A percentile compares a stretch with the other conserved stretches of the same genome.
These are phyloP conservation scores for Silvanus unidentatus DNA, from an alignment of 2,888 invertebrate species.

Conservation along the genomic window DNA sequence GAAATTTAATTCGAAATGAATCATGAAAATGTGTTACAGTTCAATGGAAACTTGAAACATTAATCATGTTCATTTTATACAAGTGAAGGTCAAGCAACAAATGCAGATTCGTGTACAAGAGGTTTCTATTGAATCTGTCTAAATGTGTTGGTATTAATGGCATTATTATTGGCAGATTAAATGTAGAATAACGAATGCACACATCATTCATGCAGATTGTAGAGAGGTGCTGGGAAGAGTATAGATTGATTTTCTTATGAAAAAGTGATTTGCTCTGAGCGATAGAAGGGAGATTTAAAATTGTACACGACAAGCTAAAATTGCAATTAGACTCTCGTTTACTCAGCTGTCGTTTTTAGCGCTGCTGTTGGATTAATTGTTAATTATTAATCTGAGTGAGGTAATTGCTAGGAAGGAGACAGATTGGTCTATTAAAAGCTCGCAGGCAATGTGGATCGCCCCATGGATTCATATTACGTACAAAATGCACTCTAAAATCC, in stretches of 20 bases:
- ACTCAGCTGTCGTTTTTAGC: conserved; percentile 40
- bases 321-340: conserved; percentile 41
- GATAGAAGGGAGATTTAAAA: conserved; percentile 6
- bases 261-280: conserved; percentile 5
- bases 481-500: conserved; percentile 8
- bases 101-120: no score
- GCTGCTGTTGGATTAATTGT: conserved; percentile 39
- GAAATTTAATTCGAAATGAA: no score
- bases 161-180: conserved; percentile 11
- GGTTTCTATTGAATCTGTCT: no score
- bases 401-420: conserved; percentile 40
- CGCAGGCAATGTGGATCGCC: conserved; percentile 5
- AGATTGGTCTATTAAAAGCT: conserved; percentile 26
- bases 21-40: no score
- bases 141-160: neutral
- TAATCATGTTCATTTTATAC: no score
- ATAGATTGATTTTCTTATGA: conserved; percentile 8
- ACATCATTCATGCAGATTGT: no score
- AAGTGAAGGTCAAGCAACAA: no score
- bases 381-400: conserved; percentile 43
- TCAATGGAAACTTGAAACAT: no score
- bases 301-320: conserved; percentile 19
- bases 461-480: neutral
- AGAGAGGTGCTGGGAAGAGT: no score
- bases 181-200: no score